A percentile compares a stretch with the other conserved stretches of the same genome.
Evolutionary conservation across 1,140 invertebrate species (phyloP).

Genomic region (Drosophila sulfurigaster): DNA sequence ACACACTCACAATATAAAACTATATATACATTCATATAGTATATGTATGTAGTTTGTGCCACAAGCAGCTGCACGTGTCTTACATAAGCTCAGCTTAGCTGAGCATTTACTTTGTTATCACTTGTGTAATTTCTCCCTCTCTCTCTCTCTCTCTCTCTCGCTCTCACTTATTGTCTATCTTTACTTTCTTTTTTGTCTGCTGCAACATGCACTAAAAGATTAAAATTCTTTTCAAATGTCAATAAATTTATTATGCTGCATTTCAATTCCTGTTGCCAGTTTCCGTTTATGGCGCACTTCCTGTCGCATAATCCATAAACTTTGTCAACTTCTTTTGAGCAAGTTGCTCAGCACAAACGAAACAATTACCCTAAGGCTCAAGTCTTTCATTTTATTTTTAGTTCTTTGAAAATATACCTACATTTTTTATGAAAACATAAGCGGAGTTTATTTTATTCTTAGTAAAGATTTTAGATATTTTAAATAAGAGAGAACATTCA

Average conservation of each 20-base stretch:
- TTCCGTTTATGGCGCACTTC: conserved; percentile 12
- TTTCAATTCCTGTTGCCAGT: conserved; percentile 6
- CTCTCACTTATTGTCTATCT: background rate
- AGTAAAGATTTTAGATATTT: too few relatives aligned
- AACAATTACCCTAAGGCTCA: background rate
- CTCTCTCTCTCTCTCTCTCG: background rate
- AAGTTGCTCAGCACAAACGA: background rate
- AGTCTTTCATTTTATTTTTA: too few relatives aligned
- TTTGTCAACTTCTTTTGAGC: background rate
- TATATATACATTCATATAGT: too few relatives aligned
- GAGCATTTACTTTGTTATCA: conserved; percentile 9
- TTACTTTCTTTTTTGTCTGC: background rate
- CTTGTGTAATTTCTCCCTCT: background rate
- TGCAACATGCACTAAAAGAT: conserved; percentile 3
- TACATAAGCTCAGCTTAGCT: conserved; percentile 17
- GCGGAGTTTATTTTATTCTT: too few relatives aligned
- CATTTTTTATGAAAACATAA: too few relatives aligned
- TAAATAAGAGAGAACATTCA: too few relatives aligned
- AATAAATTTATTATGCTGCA: conserved; percentile 24
- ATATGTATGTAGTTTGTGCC: background rate
- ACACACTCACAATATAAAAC: background rate
- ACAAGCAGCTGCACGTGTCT: conserved; percentile 6
- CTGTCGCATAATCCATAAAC: background rate
- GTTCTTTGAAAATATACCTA: too few relatives aligned
- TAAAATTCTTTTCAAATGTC: conserved; percentile 14